These are phyloP conservation scores for Oscheius sp. DNA, from an alignment of 2,888 invertebrate species.

Conservation along the genomic window DNA sequence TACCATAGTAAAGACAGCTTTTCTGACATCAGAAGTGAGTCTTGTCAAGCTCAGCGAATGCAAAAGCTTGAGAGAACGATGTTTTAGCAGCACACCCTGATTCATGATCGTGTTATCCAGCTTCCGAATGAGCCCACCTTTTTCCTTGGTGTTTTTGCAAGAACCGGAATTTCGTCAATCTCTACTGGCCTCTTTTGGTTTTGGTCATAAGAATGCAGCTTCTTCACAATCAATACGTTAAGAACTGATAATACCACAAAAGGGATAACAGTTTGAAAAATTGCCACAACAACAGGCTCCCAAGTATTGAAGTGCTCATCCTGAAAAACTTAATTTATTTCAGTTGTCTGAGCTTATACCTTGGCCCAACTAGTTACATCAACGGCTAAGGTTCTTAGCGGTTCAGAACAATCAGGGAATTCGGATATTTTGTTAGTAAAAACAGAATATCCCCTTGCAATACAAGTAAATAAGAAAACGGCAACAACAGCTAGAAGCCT, in stretches of 20 bases:
- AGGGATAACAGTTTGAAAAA: slow-evolving; percentile 54
- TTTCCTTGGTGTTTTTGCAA: background rate
- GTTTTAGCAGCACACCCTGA: slow-evolving; percentile 25
- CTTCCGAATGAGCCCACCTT: background rate
- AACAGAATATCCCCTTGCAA: slow-evolving; percentile 44
- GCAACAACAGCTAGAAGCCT: slow-evolving; percentile 46
- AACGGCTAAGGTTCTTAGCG: slow-evolving; percentile 57
- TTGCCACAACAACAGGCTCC: slow-evolving; percentile 53
- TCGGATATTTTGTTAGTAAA: slow-evolving; percentile 47
- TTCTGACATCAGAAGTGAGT: slow-evolving; percentile 44
- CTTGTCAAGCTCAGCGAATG: slow-evolving; percentile 38
- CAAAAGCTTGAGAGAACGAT: slow-evolving; percentile 35
- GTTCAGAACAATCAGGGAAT: slow-evolving; percentile 53
- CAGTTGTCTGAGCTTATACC: slow-evolving; percentile 31
- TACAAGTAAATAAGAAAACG: slow-evolving; percentile 37
- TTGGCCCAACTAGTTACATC: slow-evolving; percentile 52
- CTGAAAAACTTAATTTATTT: background rate
- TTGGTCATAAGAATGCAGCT: slow-evolving; percentile 38
- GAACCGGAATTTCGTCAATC: background rate
- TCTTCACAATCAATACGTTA: slow-evolving; percentile 54
- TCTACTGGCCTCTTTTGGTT: slow-evolving; percentile 3
- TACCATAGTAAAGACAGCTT: slow-evolving; percentile 61
- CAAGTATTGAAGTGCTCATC: slow-evolving; percentile 45
- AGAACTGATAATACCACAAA: slow-evolving; percentile 50
- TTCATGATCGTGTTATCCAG: background rate